A percentile compares a stretch with the other conserved stretches of the same genome.
These are phyloP conservation scores for Lamellibrachia luymesi DNA, from an alignment of 1,140 invertebrate genomes.

Conservation along the genomic window DNA sequence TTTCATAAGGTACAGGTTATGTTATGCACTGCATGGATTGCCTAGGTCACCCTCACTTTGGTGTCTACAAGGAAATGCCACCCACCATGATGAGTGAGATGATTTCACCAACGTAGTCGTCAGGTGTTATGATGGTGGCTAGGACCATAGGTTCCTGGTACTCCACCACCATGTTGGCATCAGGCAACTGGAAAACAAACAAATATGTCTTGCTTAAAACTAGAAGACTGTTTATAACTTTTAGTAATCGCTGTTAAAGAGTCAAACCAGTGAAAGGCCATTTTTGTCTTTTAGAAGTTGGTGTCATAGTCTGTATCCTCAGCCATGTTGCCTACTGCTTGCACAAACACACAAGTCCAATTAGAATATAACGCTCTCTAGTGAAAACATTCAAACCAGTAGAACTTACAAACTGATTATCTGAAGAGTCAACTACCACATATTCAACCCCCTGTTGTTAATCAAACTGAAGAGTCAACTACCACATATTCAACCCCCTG, in stretches of 20 bases:
- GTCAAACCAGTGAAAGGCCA: too few relatives aligned
- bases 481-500: too few relatives aligned
- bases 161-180: conserved; percentile 67
- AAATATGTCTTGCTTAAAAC: conserved; percentile 8
- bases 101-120: conserved; percentile 57
- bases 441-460: too few relatives aligned
- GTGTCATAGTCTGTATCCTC: too few relatives aligned
- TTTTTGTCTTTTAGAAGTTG: too few relatives aligned
- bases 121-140: conserved; percentile 87
- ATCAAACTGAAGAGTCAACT: too few relatives aligned
- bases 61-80: not conserved
- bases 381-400: too few relatives aligned
- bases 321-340: too few relatives aligned
- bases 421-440: too few relatives aligned
- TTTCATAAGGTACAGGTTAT: not conserved
- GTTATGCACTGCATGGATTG: too few relatives aligned
- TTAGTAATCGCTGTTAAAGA: too few relatives aligned
- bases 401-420: not conserved
- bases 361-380: not conserved
- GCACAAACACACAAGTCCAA: not conserved
- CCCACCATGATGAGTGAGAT: conserved; percentile 57
- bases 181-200: conserved; percentile 65
- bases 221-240: too few relatives aligned
- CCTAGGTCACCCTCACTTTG: not conserved
- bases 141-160: conserved; percentile 84